Evolutionary conservation across 2,888 invertebrate genomes (phyloP).

Genomic region (Clitarchus hookeri): DNA sequence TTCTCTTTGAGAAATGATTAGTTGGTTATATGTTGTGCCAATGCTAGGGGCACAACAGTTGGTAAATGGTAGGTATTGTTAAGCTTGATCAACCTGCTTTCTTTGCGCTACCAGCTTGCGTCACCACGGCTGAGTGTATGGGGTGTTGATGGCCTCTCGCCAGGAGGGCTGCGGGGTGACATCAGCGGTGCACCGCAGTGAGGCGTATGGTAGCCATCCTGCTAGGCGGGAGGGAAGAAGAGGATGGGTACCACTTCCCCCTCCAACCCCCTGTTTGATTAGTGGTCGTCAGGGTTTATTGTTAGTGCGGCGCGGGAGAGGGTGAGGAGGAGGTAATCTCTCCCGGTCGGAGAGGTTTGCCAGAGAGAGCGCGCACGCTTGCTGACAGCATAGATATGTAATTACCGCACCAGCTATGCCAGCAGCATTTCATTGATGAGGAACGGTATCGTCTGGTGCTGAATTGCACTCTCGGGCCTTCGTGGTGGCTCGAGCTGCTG

Average conservation of each 20-base stretch:
- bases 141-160: too few species aligned
- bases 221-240: neutral
- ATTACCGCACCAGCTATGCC: neutral
- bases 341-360: neutral
- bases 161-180: neutral
- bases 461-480: neutral
- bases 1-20: too few species aligned
- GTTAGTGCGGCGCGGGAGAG: neutral
- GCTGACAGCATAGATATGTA: constrained; percentile 14
- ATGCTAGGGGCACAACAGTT: too few species aligned
- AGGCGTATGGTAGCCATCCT: neutral
- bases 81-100: too few species aligned
- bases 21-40: too few species aligned
- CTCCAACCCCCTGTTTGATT: neutral
- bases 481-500: too few species aligned
- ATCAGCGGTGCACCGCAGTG: neutral
- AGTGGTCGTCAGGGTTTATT: neutral
- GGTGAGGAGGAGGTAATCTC: neutral
- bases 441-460: neutral
- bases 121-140: too few species aligned
- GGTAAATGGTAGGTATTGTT: too few species aligned
- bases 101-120: too few species aligned
- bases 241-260: neutral
- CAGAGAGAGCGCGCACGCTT: neutral
- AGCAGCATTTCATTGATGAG: neutral